These are phyloP conservation scores for Philereme vetulata DNA, from an alignment of 2,888 invertebrate species.

Conservation along the genomic window DNA sequence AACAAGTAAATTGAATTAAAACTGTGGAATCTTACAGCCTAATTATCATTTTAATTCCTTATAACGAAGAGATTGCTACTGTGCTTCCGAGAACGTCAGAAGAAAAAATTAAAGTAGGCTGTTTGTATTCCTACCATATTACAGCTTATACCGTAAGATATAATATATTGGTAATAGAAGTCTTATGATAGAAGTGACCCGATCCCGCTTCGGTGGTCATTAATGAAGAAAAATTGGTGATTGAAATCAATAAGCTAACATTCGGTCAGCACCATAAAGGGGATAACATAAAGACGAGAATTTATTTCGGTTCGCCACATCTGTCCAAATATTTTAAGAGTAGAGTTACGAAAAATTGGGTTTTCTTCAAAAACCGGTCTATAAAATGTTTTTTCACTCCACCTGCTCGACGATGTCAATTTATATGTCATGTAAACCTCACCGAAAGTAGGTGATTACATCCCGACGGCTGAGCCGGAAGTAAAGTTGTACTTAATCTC, in stretches of 20 bases:
- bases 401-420: no score
- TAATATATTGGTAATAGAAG: slow-evolving; percentile 49
- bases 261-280: slow-evolving; percentile 52
- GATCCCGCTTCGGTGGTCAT: slow-evolving; percentile 48
- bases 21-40: slow-evolving; percentile 54
- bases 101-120: slow-evolving; percentile 50
- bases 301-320: slow-evolving; percentile 59
- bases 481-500: no score
- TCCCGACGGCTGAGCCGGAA: no score
- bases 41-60: slow-evolving; percentile 70
- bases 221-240: slow-evolving; percentile 60
- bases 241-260: slow-evolving; percentile 61
- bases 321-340: slow-evolving; percentile 50
- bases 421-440: no score
- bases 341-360: background rate
- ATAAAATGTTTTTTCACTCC: no score
- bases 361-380: background rate
- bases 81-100: slow-evolving; percentile 55
- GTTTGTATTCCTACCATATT: slow-evolving; percentile 46
- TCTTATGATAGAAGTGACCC: slow-evolving; percentile 43
- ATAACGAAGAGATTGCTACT: slow-evolving; percentile 62
- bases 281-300: slow-evolving; percentile 57
- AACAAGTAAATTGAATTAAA: slow-evolving; percentile 48
- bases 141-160: slow-evolving; percentile 27
- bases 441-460: no score